A percentile compares a stretch with the other conserved stretches of the same genome.
Evolutionary conservation across 1,140 invertebrate species (phyloP).

Genomic region (Euglossa dilemma): DNA sequence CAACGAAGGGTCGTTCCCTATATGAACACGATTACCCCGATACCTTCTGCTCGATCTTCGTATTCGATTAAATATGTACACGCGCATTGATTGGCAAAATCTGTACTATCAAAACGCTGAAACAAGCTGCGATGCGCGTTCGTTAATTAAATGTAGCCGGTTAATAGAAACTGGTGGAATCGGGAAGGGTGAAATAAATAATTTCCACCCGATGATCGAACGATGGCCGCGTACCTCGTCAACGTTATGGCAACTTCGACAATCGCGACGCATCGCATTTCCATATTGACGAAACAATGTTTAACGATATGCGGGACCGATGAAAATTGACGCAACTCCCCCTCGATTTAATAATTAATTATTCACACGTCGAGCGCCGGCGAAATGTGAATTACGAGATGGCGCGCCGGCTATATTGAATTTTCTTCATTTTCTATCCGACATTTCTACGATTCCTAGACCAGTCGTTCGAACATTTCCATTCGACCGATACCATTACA

Average conservation of each 20-base stretch:
- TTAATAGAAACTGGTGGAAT: conserved; percentile 18
- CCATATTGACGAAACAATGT: conserved; percentile 32
- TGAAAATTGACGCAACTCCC: conserved; percentile 7
- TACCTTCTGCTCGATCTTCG: conserved; percentile 8
- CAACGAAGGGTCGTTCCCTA: conserved; percentile 1
- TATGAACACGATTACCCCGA: not conserved
- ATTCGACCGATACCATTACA: no score
- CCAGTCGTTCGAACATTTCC: not conserved
- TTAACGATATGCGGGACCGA: conserved; percentile 20
- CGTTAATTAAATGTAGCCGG: conserved; percentile 26
- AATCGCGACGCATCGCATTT: conserved; percentile 13
- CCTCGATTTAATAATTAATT: conserved; percentile 36
- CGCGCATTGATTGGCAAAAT: conserved; percentile 1
- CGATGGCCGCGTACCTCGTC: not conserved
- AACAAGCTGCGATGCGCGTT: not conserved
- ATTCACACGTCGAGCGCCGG: not conserved
- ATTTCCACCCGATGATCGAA: conserved; percentile 1
- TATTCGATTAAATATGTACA: conserved; percentile 34
- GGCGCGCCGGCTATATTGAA: not conserved
- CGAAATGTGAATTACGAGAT: conserved; percentile 11
- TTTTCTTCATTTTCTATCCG: not conserved
- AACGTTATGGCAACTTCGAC: conserved; percentile 23
- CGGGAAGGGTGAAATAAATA: conserved; percentile 14
- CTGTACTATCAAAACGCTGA: not conserved
- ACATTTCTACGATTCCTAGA: not conserved